These are phyloP conservation scores for Oostethus manadensis DNA, from an alignment of 2,113 vertebrate species.

Conservation along the genomic window DNA sequence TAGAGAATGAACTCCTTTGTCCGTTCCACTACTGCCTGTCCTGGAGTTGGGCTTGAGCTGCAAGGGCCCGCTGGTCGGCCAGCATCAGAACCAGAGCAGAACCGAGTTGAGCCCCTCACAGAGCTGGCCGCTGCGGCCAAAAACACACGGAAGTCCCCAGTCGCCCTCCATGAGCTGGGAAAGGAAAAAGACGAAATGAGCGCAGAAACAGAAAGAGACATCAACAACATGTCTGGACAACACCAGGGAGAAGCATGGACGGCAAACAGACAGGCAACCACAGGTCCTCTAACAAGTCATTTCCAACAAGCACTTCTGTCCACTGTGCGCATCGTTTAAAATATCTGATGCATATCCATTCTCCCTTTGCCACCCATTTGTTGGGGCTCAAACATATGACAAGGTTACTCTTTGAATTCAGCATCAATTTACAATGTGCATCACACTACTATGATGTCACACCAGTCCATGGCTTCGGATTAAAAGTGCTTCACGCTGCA, in stretches of 20 bases:
- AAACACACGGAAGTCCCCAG: conserved; percentile 46
- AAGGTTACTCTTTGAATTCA: no score
- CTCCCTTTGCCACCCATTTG: no score
- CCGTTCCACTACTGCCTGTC: conserved; percentile 65
- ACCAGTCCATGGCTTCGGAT: no score
- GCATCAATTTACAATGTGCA: no score
- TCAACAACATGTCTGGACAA: conserved; percentile 55
- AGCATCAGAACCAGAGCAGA: conserved; percentile 67
- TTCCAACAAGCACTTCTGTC: background rate
- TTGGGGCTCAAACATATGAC: no score
- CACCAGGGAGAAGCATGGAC: conserved; percentile 36
- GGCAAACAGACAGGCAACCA: conserved; percentile 20
- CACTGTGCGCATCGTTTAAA: background rate
- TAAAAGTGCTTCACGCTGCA: no score
- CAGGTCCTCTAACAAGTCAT: conserved; percentile 16
- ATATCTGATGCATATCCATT: background rate
- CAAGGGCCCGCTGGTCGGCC: conserved; percentile 60
- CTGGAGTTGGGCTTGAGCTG: conserved; percentile 66
- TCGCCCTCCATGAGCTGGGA: conserved; percentile 33
- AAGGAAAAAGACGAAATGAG: conserved; percentile 52
- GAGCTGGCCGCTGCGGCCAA: conserved; percentile 41
- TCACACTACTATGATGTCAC: no score
- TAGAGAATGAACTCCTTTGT: conserved; percentile 76
- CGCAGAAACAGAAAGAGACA: conserved; percentile 50
- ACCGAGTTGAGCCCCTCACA: conserved; percentile 56